Evolutionary conservation across 2,888 invertebrate species (phyloP).

Genomic region (Rhabditophanes sp.): DNA sequence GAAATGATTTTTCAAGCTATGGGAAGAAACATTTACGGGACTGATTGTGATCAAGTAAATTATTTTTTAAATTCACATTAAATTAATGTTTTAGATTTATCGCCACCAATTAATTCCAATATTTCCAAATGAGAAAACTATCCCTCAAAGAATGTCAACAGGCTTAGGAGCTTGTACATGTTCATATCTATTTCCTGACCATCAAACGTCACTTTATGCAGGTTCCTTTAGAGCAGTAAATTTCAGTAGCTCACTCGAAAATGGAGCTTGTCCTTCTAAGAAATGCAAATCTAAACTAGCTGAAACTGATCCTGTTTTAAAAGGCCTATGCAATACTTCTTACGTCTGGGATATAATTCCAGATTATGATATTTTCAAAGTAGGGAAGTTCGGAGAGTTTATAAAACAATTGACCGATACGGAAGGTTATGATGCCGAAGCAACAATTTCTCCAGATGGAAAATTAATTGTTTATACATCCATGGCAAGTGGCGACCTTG

Average conservation of each 20-base stretch:
- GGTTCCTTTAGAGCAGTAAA: slow-evolving; percentile 28
- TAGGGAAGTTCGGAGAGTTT: slow-evolving; percentile 32
- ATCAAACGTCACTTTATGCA: slow-evolving; percentile 30
- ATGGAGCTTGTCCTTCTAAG: slow-evolving; percentile 3
- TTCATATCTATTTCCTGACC: slow-evolving; percentile 33
- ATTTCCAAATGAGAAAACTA: background rate
- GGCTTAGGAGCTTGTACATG: slow-evolving; percentile 33
- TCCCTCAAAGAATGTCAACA: slow-evolving; percentile 9
- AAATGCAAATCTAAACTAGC: slow-evolving; percentile 5
- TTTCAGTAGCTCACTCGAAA: slow-evolving; percentile 1
- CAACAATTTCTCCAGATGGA: slow-evolving; percentile 23
- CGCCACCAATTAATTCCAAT: slow-evolving; percentile 21
- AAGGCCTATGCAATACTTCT: slow-evolving; percentile 13
- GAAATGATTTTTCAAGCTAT: slow-evolving; percentile 33
- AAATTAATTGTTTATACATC: slow-evolving; percentile 31
- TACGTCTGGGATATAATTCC: slow-evolving; percentile 38
- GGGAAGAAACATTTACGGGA: slow-evolving; percentile 19
- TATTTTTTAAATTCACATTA: background rate
- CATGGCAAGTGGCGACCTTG: slow-evolving; percentile 26
- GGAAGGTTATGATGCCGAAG: slow-evolving; percentile 35
- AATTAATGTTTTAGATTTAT: slow-evolving; percentile 23
- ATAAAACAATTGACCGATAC: slow-evolving; percentile 24
- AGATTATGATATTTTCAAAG: slow-evolving; percentile 34
- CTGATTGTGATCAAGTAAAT: slow-evolving; percentile 28
- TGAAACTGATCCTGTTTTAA: slow-evolving; percentile 7